Evolutionary conservation across 2,888 invertebrate genomes (phyloP), one percentile per base, ranked within the genome.

Genomic region (Ormyrus nitidulus): DNA sequence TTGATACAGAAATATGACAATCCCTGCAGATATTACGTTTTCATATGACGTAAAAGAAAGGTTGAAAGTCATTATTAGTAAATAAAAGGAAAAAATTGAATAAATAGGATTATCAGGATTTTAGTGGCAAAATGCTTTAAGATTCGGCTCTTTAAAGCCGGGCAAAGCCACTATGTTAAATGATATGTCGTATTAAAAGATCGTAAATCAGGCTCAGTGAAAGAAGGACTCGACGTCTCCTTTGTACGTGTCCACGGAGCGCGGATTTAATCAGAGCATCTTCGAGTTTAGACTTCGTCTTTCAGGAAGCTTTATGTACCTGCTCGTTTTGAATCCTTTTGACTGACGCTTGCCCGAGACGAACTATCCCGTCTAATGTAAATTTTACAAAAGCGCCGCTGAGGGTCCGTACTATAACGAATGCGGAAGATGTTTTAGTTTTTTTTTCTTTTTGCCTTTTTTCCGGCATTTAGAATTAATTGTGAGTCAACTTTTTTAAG

Each of bases 231-330:
- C 62, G 56, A 59, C 34, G 46, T 56, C 19, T 19, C 54, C 65
- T 65, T 74, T 65, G 58, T 61, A 51, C 53, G 62, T 46, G 44
- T 19, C 44, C 72, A 13, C 8, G 51, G 19, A 51, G 64, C 6
- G 34, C 59, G 82, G 83, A 86, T 84, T 86, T 85, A 84, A 86
- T 86, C 86, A 84, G 84, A 80, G 71, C 81, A 83, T 83, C 81
- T 80, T 69, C 69, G 81, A 74, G 80, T 80, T 81, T 82, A 76
- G 66, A 74, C 72, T 80, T 73, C n/a, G 66, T 76, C 73, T 84
- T 83, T 85, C 79, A 83, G 34, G 49, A 49, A 61, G 34, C 49
- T 77, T 71, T 59, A 59, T 76, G 61, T 74, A 82, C 68, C 66
- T 70, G 66, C 76, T 73, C 48, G 68, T 70, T 77, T 65, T 77